Percentiles rank a stretch among this genome's conserved stretches.
Conservation (phyloP, 2,113 vertebrate species). For the Osmerus mordax region DNA sequence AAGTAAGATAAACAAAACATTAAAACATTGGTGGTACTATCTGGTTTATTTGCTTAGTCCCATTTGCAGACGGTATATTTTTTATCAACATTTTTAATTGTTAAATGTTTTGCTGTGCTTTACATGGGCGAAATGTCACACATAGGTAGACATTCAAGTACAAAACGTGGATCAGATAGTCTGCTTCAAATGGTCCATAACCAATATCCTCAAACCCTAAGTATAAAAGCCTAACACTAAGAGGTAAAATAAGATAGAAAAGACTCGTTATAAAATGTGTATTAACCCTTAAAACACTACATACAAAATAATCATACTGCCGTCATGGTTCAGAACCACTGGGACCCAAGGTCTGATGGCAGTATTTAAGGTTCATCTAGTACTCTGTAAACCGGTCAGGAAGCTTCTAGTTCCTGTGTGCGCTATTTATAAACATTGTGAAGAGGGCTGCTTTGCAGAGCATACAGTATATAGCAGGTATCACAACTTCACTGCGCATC, state of each 20-base stretch:
- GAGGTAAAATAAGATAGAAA: conserved; percentile 25
- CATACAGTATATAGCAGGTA: neutral
- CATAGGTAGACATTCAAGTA: conserved; percentile 1
- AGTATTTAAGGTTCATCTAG: neutral
- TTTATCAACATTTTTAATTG: neutral
- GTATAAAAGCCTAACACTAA: neutral
- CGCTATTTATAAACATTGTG: conserved; percentile 21
- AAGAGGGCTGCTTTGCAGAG: conserved; percentile 5
- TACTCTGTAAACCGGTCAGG: conserved; percentile 14
- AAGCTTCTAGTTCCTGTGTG: conserved; percentile 33
- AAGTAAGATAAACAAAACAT: neutral
- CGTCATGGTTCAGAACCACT: neutral
- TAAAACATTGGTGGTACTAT: neutral
- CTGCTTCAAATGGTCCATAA: conserved; percentile 28
- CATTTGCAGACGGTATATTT: neutral
- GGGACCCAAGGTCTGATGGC: neutral
- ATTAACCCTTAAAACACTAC: conserved; percentile 10
- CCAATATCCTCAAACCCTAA: conserved; percentile 34
- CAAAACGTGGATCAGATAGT: neutral
- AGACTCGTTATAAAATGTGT: conserved; percentile 21
- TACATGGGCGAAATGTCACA: neutral
- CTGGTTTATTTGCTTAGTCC: neutral
- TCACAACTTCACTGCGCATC: too few species aligned
- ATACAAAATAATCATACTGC: neutral
- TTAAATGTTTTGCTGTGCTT: neutral